Evolutionary conservation across 2,888 invertebrate genomes (phyloP).

Genomic region (Cataglyphis cursor): DNA sequence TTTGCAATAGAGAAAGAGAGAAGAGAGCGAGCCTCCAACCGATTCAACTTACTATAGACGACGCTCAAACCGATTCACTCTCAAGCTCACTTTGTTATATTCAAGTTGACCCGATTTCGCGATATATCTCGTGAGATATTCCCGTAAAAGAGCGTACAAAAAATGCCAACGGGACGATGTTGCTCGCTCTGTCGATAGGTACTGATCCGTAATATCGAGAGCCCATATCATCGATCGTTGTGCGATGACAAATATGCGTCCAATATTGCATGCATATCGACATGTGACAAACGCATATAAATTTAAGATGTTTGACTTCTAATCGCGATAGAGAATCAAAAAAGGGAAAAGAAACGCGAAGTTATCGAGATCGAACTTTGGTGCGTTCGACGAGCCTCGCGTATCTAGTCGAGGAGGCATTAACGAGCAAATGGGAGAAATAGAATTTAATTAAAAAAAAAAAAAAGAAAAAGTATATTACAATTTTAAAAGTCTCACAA

Average conservation of each 20-base stretch:
- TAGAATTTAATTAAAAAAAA: constrained; percentile 59
- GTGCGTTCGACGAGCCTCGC: constrained; percentile 31
- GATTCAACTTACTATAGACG: constrained; percentile 43
- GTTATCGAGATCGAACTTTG: constrained; percentile 28
- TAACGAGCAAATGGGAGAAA: constrained; percentile 28
- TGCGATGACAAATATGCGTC: constrained; percentile 37
- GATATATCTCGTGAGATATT: constrained; percentile 67
- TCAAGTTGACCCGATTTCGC: constrained; percentile 38
- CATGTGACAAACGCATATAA: constrained; percentile 36
- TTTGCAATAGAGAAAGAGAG: not conserved
- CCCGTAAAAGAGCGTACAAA: constrained; percentile 47
- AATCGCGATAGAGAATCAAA: constrained; percentile 19
- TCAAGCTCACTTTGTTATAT: constrained; percentile 11
- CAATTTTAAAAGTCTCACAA: constrained; percentile 68
- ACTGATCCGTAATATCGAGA: constrained; percentile 48
- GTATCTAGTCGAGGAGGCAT: constrained; percentile 39
- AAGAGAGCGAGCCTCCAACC: not conserved
- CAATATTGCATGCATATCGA: constrained; percentile 26
- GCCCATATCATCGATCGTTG: constrained; percentile 39
- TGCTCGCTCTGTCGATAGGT: constrained; percentile 37
- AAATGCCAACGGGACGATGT: constrained; percentile 47
- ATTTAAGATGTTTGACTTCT: constrained; percentile 45
- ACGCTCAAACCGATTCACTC: constrained; percentile 23
- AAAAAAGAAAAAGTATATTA: constrained; percentile 67
- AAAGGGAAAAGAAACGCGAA: constrained; percentile 7